A percentile compares a stretch with the other conserved stretches of the same genome.
These are phyloP conservation scores for Metallyticus violacea DNA, from an alignment of 2,888 invertebrate species.

Conservation along the genomic window DNA sequence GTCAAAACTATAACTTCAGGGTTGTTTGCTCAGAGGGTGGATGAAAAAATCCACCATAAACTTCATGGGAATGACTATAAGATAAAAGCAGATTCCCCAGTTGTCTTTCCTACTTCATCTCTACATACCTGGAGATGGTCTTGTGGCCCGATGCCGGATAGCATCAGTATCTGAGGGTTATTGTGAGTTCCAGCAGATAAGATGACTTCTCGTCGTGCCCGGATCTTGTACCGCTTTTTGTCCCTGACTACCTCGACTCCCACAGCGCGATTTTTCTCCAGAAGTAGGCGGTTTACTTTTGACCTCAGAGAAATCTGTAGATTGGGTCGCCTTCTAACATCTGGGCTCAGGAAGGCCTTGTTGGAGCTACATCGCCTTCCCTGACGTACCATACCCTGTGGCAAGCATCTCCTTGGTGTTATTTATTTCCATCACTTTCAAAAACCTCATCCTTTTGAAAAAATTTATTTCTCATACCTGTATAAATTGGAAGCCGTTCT, in stretches of 20 bases:
- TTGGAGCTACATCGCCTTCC: constrained; percentile 84
- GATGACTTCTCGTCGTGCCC: constrained; percentile 77
- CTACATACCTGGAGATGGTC: not conserved
- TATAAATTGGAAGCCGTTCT: constrained; percentile 82
- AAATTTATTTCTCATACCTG: not conserved
- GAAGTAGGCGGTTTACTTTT: constrained; percentile 61
- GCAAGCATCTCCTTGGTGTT: not conserved
- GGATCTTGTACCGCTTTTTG: constrained; percentile 52
- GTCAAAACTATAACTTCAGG: no score
- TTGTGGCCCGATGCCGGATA: constrained; percentile 8
- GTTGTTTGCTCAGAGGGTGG: no score
- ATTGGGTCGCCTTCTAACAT: constrained; percentile 72
- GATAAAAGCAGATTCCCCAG: no score
- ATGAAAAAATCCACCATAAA: no score
- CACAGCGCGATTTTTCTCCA: constrained; percentile 49
- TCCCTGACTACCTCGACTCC: constrained; percentile 72
- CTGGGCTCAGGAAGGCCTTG: constrained; percentile 80
- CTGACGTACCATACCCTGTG: constrained; percentile 76
- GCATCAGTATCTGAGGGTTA: constrained; percentile 4
- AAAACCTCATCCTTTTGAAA: not conserved
- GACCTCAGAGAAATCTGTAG: constrained; percentile 64
- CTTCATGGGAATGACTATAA: no score
- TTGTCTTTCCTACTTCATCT: no score
- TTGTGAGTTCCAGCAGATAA: constrained; percentile 58
- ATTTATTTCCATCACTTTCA: not conserved